Evolutionary conservation across 2,888 invertebrate genomes (phyloP), one percentile per base, ranked within the genome.

Genomic region (Drosophila merina): DNA sequence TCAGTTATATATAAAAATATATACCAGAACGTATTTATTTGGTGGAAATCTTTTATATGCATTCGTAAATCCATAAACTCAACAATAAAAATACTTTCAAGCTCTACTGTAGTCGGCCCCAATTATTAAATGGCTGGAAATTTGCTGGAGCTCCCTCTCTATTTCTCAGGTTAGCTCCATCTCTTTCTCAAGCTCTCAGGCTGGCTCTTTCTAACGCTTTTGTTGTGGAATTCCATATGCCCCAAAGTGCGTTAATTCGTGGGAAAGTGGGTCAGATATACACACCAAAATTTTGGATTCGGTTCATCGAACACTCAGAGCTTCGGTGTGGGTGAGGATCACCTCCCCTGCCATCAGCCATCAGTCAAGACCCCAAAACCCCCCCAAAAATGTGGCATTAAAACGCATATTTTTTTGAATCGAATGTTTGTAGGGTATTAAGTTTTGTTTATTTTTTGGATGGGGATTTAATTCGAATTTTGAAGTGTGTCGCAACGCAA

Each of bases 211-310:
- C 85, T 85, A 85, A 77, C 54, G 62, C 44, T 58, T 38, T 51
- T 69, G 57, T 73, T 70, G 74, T 85, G 76, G 82, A 78, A 82
- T 77, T 75, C 79, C 88, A 86, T 85, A 88, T 73, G 78, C 76
- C 78, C 80, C 86, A 79, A 78, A 80, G 80, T 86, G 80, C 76
- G 84, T 86, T 75, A 82, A 77, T 88, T 76, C 75, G 64, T 60
- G 72, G 52, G 74, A 86, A 85, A 86, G 81, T 85, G 75, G 84
- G 84, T 85, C 84, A 85, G 74, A 59, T 59, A 59, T 51, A 67
- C 76, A 68, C 64, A 86, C 26, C 48, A 62, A 62, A 62, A 62
- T 62, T 42, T 60, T 48, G 40, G 76, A 77, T 80, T 83, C 84
- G 84, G 88, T 86, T 84, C 88, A 84, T 84, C 84, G 88, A 20